These are phyloP conservation scores for Centropus bengalensis DNA, from an alignment of 2,113 vertebrate species.

Conservation along the genomic window DNA sequence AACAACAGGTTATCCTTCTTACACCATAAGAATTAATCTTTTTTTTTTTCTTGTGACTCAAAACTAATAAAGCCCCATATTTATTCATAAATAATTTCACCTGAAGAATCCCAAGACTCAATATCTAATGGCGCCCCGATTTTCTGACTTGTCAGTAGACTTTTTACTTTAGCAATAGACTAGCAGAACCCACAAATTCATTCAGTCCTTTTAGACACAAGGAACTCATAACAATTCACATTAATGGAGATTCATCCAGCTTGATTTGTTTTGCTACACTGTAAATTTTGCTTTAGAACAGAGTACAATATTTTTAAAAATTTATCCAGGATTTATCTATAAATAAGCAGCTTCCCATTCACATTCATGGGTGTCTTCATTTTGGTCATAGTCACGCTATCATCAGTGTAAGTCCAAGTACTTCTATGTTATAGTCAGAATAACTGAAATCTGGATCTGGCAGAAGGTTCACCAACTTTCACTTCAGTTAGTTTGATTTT, in stretches of 20 bases:
- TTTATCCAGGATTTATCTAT: background rate
- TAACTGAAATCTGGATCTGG: background rate
- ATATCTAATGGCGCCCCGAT: background rate
- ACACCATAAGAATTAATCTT: rapidly evolving
- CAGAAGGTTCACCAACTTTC: background rate
- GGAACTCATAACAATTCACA: background rate
- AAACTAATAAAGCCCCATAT: background rate
- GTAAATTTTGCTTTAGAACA: background rate
- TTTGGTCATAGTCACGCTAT: background rate
- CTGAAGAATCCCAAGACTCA: background rate
- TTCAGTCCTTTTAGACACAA: background rate
- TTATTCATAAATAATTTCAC: background rate
- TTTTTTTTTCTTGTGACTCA: background rate
- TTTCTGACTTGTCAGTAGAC: background rate
- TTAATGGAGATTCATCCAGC: background rate
- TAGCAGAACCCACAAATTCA: background rate
- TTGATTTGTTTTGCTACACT: background rate
- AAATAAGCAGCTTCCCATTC: background rate
- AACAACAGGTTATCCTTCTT: background rate
- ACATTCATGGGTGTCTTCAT: background rate
- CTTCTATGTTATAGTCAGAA: background rate
- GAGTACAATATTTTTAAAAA: background rate
- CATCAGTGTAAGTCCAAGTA: background rate
- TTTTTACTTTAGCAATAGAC: background rate
- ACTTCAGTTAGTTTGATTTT: background rate